phyloP scores from a whole-genome alignment of 1,140 invertebrate species.

The Euwallacea fornicatus region DNA sequence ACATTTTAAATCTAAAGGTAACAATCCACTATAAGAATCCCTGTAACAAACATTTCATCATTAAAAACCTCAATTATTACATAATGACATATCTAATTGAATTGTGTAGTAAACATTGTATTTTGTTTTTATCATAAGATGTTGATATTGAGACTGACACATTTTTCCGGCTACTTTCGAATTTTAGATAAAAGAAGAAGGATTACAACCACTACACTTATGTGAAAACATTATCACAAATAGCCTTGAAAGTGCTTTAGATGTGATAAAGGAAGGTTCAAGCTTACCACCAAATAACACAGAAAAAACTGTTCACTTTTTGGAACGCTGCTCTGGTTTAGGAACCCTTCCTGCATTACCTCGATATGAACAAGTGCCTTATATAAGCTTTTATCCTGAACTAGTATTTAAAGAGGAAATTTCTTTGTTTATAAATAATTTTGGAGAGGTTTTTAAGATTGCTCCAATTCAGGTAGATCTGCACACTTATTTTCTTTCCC shows the following conservation, averaged over 20 bases:
- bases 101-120: too few relatives aligned
- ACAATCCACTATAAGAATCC: too few relatives aligned
- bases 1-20: too few relatives aligned
- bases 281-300: constrained; percentile 6
- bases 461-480: constrained; percentile 44
- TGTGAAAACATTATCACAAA: constrained; percentile 41
- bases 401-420: constrained; percentile 36
- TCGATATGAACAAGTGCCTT: constrained; percentile 47
- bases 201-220: constrained; percentile 39
- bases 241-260: constrained; percentile 38
- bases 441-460: constrained; percentile 43
- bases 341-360: constrained; percentile 46
- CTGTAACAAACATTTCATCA: too few relatives aligned
- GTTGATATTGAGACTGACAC: too few relatives aligned
- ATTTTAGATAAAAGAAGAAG: constrained; percentile 41
- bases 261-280: constrained; percentile 40
- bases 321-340: constrained; percentile 38
- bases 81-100: too few relatives aligned
- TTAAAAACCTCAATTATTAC: too few relatives aligned
- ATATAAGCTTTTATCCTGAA: constrained; percentile 45
- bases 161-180: too few relatives aligned
- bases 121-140: too few relatives aligned
- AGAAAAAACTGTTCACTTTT: constrained; percentile 35
- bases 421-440: constrained; percentile 35
- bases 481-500: too few relatives aligned